Conservation (phyloP, 2,797 vertebrate genomes). For the Anableps anableps region DNA sequence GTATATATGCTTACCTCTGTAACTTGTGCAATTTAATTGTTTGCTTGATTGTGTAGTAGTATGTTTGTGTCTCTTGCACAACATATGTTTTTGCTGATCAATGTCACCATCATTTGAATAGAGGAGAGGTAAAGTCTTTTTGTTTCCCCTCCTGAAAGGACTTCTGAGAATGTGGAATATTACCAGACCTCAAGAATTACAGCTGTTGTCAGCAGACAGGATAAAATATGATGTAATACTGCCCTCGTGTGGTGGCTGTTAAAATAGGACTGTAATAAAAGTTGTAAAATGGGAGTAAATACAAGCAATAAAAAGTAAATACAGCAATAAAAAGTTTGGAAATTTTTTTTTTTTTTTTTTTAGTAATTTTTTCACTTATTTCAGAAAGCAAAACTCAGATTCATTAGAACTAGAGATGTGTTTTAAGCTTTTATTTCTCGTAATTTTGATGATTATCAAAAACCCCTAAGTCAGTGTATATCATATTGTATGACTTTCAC, state of each 20-base stretch:
- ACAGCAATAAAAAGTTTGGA: not conserved
- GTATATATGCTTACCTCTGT: no score
- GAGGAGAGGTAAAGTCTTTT: not conserved
- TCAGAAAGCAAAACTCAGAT: not conserved
- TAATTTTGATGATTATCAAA: no score
- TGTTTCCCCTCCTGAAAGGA: not conserved
- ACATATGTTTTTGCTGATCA: not conserved
- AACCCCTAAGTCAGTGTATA: no score
- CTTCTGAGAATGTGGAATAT: not conserved
- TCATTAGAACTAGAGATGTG: no score
- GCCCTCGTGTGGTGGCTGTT: conserved; percentile 12
- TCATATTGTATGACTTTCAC: no score
- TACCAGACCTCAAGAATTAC: not conserved
- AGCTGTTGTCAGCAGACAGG: not conserved
- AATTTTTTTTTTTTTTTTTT: no score
- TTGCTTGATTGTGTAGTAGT: not conserved
- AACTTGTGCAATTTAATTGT: not conserved
- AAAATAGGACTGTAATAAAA: not conserved
- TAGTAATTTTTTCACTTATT: no score
- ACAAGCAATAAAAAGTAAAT: not conserved
- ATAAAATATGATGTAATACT: conserved; percentile 7
- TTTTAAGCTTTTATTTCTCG: no score
- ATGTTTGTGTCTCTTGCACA: not conserved
- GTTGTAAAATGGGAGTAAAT: no score
- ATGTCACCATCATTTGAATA: not conserved